A percentile compares a stretch with the other conserved stretches of the same genome.
Conservation (phyloP, 37 sponge, comb jelly and placozoan species). For the Diacarnus erythraeanus region DNA sequence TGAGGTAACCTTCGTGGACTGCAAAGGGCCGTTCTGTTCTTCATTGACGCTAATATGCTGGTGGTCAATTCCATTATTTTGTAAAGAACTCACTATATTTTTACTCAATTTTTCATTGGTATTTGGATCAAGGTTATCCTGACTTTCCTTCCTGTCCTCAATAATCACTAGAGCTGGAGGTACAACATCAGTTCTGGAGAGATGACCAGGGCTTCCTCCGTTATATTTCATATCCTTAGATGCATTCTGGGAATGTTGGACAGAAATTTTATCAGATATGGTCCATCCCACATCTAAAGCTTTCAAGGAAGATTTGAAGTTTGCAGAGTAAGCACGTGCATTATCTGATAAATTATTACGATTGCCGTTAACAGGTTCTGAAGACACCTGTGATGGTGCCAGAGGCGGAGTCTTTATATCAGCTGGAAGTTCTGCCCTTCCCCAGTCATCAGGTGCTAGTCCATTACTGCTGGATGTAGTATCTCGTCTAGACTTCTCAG, state of each 20-base stretch:
- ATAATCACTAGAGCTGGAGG: constrained; percentile 6
- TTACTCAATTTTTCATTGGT: background rate
- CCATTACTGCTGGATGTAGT: background rate
- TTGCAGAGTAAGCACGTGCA: background rate
- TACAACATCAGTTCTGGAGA: background rate
- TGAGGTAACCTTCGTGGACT: background rate
- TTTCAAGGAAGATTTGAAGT: background rate
- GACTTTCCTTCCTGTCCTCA: background rate
- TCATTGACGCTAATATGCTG: background rate
- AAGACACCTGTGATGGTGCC: background rate
- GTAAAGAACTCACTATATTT: no score
- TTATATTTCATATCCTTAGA: background rate
- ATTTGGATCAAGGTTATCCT: background rate
- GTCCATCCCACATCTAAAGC: background rate
- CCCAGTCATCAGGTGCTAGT: background rate
- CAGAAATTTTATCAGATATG: background rate
- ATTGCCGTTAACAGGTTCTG: background rate
- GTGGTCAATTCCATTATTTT: background rate
- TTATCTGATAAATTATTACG: background rate
- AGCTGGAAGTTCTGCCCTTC: background rate
- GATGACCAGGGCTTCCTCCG: background rate
- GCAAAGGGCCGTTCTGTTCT: background rate
- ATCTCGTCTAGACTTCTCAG: no score
- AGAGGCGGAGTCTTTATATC: constrained; percentile 14
- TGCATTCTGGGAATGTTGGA: background rate